A percentile compares a stretch with the other conserved stretches of the same genome.
phyloP scores from a whole-genome alignment of 1,140 invertebrate genomes.

The Diachasmimorpha longicaudata region DNA sequence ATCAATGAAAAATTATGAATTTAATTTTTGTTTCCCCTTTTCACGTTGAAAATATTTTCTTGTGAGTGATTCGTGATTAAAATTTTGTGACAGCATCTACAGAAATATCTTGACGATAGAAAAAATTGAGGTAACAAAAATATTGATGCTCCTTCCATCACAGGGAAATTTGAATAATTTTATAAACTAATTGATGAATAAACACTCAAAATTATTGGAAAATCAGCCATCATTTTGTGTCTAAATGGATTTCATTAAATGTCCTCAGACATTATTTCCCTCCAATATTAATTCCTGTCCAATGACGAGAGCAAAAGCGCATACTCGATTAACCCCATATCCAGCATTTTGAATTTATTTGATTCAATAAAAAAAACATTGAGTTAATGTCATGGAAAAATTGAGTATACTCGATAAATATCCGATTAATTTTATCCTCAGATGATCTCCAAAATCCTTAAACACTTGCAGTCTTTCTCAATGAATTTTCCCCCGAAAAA shows the following conservation, averaged over 20 bases:
- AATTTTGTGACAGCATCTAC: too few relatives aligned
- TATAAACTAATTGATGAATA: neutral
- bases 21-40: too few relatives aligned
- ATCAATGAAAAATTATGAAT: too few relatives aligned
- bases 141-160: too few relatives aligned
- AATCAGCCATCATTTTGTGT: neutral
- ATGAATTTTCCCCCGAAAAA: neutral
- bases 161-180: neutral
- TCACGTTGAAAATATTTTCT: too few relatives aligned
- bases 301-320: constrained; percentile 25
- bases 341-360: neutral
- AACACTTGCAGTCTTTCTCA: neutral
- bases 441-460: neutral
- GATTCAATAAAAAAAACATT: neutral
- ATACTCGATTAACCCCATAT: neutral
- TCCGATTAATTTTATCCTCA: neutral
- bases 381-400: neutral
- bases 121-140: too few relatives aligned
- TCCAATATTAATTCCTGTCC: neutral
- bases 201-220: neutral
- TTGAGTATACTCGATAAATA: neutral
- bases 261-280: neutral
- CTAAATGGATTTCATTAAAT: neutral
- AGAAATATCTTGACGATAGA: too few relatives aligned
- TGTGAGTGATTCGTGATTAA: too few relatives aligned